A percentile compares a stretch with the other conserved stretches of the same genome.
These are phyloP conservation scores for Cetoscarus ocellatus DNA, from an alignment of 2,797 vertebrate genomes.

Conservation along the genomic window DNA sequence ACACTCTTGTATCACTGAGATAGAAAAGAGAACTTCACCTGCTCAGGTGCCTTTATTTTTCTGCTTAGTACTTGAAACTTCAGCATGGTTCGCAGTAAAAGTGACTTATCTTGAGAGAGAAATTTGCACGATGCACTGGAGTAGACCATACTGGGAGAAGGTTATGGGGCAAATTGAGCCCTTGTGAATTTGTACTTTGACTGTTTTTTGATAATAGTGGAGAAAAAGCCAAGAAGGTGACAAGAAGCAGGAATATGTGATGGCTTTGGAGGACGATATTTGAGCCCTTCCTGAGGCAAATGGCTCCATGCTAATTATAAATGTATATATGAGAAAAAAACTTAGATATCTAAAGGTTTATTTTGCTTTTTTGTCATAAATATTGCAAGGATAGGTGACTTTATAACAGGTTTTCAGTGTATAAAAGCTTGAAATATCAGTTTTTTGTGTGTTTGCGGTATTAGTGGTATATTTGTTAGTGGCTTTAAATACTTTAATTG, in stretches of 20 bases:
- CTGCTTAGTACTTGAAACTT: background rate
- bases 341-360: background rate
- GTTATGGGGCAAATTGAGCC: no score
- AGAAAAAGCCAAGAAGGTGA: background rate
- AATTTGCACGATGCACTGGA: background rate
- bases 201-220: background rate
- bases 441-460: background rate
- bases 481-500: conserved; percentile 6
- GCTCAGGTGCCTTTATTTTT: background rate
- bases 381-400: no score
- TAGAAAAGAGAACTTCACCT: no score
- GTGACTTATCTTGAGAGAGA: background rate
- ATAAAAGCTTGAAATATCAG: no score
- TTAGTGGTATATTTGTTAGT: background rate
- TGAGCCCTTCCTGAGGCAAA: background rate
- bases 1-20: no score
- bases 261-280: no score
- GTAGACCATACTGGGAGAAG: background rate
- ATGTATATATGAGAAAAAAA: background rate
- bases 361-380: no score
- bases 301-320: background rate
- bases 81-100: background rate
- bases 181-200: background rate
- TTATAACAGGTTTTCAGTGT: no score
- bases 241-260: no score